Conservation (phyloP, 1,140 invertebrate species). For the Magallana ariakensis region DNA sequence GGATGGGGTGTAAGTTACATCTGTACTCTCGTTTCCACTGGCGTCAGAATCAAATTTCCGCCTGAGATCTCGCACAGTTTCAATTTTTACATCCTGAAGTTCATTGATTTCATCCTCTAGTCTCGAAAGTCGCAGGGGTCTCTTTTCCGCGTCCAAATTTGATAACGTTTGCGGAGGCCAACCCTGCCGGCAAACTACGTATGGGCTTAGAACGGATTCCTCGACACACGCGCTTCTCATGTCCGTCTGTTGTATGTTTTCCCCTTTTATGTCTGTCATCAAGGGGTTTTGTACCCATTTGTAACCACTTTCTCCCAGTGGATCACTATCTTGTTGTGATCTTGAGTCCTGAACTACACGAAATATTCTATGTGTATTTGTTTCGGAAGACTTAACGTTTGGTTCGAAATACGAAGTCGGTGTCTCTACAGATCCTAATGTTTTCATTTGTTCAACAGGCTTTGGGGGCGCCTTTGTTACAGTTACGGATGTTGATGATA, state of each 20-base stretch:
- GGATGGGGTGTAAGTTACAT: conserved; percentile 45
- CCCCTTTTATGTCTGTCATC: neutral
- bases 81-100: conserved; percentile 66
- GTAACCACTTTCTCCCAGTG: neutral
- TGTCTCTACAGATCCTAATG: neutral
- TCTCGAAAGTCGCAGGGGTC: conserved; percentile 59
- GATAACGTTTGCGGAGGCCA: conserved; percentile 56
- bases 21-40: conserved; percentile 60
- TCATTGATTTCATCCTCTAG: conserved; percentile 74
- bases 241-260: neutral
- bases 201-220: conserved; percentile 28
- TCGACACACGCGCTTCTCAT: neutral
- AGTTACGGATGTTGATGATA: conserved; percentile 61
- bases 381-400: conserved; percentile 68
- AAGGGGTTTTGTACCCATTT: neutral
- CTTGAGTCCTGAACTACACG: conserved; percentile 68
- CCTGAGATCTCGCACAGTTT: conserved; percentile 67
- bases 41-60: conserved; percentile 70
- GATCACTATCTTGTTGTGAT: neutral
- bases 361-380: conserved; percentile 68
- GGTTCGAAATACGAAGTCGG: conserved; percentile 58
- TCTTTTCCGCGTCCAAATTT: conserved; percentile 32
- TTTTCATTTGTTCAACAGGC: neutral
- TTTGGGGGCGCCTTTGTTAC: conserved; percentile 60
- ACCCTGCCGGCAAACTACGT: conserved; percentile 50